Base-by-base conservation (phyloP, 2,888 invertebrate species). In the Meloe dianella region DNA sequence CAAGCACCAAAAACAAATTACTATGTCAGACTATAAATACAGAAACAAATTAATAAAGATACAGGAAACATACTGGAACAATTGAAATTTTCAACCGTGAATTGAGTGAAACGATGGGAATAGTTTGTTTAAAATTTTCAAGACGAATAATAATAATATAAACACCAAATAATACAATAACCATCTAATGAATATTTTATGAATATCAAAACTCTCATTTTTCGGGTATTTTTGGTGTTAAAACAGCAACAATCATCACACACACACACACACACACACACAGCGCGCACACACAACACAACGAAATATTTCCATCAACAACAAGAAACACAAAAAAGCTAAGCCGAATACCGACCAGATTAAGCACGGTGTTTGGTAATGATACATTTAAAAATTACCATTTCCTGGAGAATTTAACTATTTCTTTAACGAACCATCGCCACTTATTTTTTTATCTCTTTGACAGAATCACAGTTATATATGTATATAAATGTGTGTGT, bases 21-120 rank as follows among this genome's bases (percentile, higher is more conserved):
- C 38, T 60, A 60, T 60, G 60, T 60, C 60, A 35, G 60, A 32
- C 60, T 38, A 22, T 60, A 60, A 60, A 60, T 60, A 60, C 22
- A 60, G 60, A 60, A 60, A 60, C 17, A 54, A 60, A 60, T 60
- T 60, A 60, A 60, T 60, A 60, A 60, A 60, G 60, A 60, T 60
- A 60, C 60, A 60, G 60, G 60, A 60, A 60, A 60, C 60, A 60
- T 60, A 60, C 38, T 41, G 60, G 41, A 60, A 60, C 60, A 60
- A 60, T 60, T 60, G 60, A 60, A 60, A 60, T 38, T 60, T 60
- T 60, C 60, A 38, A 60, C 60, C 60, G 60, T 60, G 41, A 60
- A 60, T 60, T 14, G n/a, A 35, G 38, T 60, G 38, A 59, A 38
- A 38, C 60, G 60, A 60, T 60, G 60, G 60, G 60, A 60, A 60